Base-by-base conservation (phyloP, 2,888 invertebrate genomes). In the Phyllotreta cruciferae region DNA sequence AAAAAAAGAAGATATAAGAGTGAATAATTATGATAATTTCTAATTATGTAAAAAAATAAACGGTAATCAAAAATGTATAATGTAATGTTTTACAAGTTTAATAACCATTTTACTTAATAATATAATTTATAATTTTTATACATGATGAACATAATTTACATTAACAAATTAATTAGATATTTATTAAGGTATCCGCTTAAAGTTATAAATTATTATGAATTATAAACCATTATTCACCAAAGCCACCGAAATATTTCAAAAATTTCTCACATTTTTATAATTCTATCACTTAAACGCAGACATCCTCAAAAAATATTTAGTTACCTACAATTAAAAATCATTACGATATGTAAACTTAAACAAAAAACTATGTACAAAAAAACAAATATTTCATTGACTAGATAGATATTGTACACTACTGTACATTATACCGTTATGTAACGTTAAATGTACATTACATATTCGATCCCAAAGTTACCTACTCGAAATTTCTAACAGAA, bases 321-420 rank as follows among this genome's bases (percentile, higher is more conserved):
- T 24, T 24, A 53, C 38, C 38, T 39, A 13, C 41, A 14, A 53
- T 37, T 36, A 38, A n/a, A 38, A 6, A 38, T 53, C 38, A 24
- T 4, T 24, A 24, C 24, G 24, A 24, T 24, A 24, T 24, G 24
- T 24, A 41, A 52, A 58, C 41, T 36, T 13, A 58, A 58, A 50
- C 58, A 57, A 42, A n/a, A 47, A 58, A 54, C 9, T 63, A 63
- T 63, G 13, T 63, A 63, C 63, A 63, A 58, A 52, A 62, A 63
- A 53, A 47, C 24, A 24, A 24, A 3, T 24, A 54, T 54, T 54
- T 11, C 44, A 58, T 63, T 56, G 57, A 55, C 61, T 55, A 55
- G 55, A 62, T 50, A 52, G 50, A 56, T 24, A 24, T 24, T 24
- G 24, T 24, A 24, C 24, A 24, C 24, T 24, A 24, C 24, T 24